Evolutionary conservation across 2,797 vertebrate species (phyloP), one percentile per base, ranked within the genome.

Genomic region (Poecilia gillii): DNA sequence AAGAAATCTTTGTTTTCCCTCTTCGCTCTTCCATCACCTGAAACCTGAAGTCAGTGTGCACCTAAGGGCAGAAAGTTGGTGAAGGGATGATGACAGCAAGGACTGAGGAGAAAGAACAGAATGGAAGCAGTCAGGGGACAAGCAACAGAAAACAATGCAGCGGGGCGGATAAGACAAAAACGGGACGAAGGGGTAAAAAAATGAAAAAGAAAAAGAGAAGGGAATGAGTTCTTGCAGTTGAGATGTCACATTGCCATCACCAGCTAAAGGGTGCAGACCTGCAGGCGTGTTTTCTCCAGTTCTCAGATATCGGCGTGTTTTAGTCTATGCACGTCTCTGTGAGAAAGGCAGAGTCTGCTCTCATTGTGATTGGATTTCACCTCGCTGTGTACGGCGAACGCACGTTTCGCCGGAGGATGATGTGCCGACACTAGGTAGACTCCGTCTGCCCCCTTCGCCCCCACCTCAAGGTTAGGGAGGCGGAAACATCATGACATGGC

Each of bases 181-280:
- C 47, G 75, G 16, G 71, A 76, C 74, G 73, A 36, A 77, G 83
- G 55, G 66, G 6, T 20, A 39, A 39, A 81, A 23, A 23, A 51
- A 8, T 6, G 2, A 49, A 84, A 86, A 13, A 86, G 79, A 84
- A 87, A 81, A 81, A 83, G 70, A 81, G 72, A 86, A 79, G 59
- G 66, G 75, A 84, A 76, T 81, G 53, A 57, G 80, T 72, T 85
- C 64, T 75, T 36, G 83, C 81, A 74, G 85, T 81, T 72, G 76
- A 90, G 90, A 89, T 87, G 89, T 90, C 84, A 92, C 88, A 82
- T 70, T 55, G 41, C 76, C 87, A 85, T 91, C 89, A 90, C 85
- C 91, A 89, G 91, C 75, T 64, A 90, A 77, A 75, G 66, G 87
- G 85, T 75, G 79, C 85, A 75, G 77, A 87, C 92, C 93, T 89